These are phyloP conservation scores for Malacoraja senta DNA, from an alignment of 2,797 vertebrate genomes.

Conservation along the genomic window DNA sequence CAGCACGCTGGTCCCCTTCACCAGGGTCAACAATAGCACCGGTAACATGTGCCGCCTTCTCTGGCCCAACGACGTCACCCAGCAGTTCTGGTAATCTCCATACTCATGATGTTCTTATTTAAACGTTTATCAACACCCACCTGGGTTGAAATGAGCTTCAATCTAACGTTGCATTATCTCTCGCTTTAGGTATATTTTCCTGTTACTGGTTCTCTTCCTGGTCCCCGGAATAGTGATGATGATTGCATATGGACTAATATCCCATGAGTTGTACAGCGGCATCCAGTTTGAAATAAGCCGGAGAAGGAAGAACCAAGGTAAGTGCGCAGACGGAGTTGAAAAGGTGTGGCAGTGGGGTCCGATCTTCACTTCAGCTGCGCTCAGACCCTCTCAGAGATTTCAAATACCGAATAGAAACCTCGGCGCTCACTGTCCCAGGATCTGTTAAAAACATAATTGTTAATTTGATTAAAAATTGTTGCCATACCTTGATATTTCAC, in stretches of 20 bases:
- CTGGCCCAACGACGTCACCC: constrained; percentile 74
- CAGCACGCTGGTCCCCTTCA: constrained; percentile 80
- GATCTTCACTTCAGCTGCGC: not conserved
- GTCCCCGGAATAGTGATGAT: constrained; percentile 90
- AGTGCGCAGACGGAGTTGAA: no score
- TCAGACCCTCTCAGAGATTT: not conserved
- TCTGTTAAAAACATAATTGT: not conserved
- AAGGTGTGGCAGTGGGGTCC: not conserved
- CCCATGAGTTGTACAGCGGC: constrained; percentile 86
- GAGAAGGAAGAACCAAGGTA: constrained; percentile 54
- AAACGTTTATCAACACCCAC: not conserved
- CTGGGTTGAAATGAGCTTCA: not conserved
- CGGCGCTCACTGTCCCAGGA: not conserved
- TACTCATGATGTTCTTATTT: not conserved
- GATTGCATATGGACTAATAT: constrained; percentile 87
- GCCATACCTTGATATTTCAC: not conserved
- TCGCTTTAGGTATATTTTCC: constrained; percentile 76
- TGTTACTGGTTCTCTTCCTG: constrained; percentile 84
- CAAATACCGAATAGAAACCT: not conserved
- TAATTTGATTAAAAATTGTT: no score
- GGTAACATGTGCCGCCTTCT: constrained; percentile 86
- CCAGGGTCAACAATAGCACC: constrained; percentile 78
- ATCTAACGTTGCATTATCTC: not conserved
- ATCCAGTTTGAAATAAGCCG: constrained; percentile 78
- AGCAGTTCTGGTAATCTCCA: constrained; percentile 83